Base-by-base conservation (phyloP, 2,888 invertebrate genomes). In the Scelioninae gen. 2 region DNA sequence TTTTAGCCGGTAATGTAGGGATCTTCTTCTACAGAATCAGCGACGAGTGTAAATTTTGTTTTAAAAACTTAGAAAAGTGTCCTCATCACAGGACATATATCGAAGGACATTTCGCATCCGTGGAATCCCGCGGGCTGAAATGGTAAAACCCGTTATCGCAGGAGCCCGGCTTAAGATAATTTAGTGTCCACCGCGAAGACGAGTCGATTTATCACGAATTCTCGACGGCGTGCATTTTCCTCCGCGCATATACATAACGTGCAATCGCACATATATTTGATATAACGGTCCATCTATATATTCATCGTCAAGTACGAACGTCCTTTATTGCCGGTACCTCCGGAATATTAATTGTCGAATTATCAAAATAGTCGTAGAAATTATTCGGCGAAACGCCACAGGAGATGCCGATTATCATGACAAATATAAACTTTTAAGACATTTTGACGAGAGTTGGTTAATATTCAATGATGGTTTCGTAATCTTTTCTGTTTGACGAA, bases 201-300 rank as follows among this genome's bases (percentile, higher is more conserved):
- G 48, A 57, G 61, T 67, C 73, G 73, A 73, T 73, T 73, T 68
- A 73, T 73, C 73, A 63, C 67, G 67, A 63, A 73, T 31, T 52
- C 57, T 58, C 50, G 37, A 13, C 33, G 35, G 58, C 50, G 22
- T 48, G 46, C 65, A 43, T 65, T 72, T 65, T 43, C 58, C 39
- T 65, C 45, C 4, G 7, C 46, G 11, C 46, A 46, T 46, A 37
- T 37, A 48, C 35, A 63, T 60, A 58, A 63, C 41, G 43, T 39
- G 45, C 31, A 43, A 53, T 39, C 55, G 35, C 25, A 19, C 33
- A 33, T 25, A 48, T 25, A 33, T 73, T 63, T 63, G 48, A 57
- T 52, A 43, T 65, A 72, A 68, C 67, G 61, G 68, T 18, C 52
- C 45, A 46, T 73, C 41, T 53, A 46, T 69, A 53, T 37, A 46